Evolutionary conservation across 2,888 invertebrate species (phyloP), one percentile per base, ranked within the genome.

Genomic region (Oscheius onirici): DNA sequence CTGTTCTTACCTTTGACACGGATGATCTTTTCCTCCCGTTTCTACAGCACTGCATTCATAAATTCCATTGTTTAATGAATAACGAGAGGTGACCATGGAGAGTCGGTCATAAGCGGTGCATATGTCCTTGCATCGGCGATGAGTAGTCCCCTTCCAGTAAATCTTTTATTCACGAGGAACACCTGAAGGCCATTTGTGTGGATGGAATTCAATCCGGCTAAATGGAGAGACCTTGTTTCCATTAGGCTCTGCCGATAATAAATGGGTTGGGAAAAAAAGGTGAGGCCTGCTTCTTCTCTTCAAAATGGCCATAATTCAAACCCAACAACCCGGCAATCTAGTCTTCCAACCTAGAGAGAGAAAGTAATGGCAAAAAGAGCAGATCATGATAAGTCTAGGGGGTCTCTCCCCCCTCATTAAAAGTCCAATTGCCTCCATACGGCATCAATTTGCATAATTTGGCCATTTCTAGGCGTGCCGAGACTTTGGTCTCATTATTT

Each of bases 381-480:
- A 34, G 55, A 55, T 20, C 13, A 52, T 17, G 52, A 52, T 20
- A 22, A 52, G 24, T 34, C 34, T 17, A 5, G 20, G 52, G 22
- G 24, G 52, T 52, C 17, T 28, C 54, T 26, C 26, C 15, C 26
- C 52, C 26, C 63, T 63, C 63, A 63, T 63, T 63, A 63, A 26
- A 63, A 46, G 49, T 28, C 15, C 26, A 63, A 63, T 63, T 63
- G 63, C 46, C 63, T 44, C 63, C 63, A 63, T 63, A 63, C 63
- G 63, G 24, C 26, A 11, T 15, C 63, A 63, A 63, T 63, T 63
- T 63, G 63, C 63, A 63, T 63, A 63, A 63, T 63, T 58, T 58
- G 58, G 40, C 41, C 40, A 40, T 17, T 58, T 58, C 41, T 11
- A 41, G 15, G 46, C 46, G 20, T 11, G 58, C 34, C 34, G 57